These are phyloP conservation scores for Rhodinocichla rosea DNA, from an alignment of 2,113 vertebrate species.

Conservation along the genomic window DNA sequence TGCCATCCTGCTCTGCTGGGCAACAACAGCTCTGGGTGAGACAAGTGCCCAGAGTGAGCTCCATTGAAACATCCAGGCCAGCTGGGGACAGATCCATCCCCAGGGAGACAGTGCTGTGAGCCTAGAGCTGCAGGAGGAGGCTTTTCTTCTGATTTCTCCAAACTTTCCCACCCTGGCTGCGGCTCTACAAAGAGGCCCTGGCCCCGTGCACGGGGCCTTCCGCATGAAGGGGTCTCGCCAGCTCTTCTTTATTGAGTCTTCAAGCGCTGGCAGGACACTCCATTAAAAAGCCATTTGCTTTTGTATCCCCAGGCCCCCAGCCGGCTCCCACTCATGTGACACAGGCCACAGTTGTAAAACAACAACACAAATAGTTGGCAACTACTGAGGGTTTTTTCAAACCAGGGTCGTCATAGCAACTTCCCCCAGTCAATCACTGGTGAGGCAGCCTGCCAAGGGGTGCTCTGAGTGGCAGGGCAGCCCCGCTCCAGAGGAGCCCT, in stretches of 20 bases:
- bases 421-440: conserved; percentile 71
- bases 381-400: conserved; percentile 77
- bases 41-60: rapidly evolving
- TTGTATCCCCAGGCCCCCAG: conserved; percentile 79
- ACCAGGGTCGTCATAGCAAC: conserved; percentile 78
- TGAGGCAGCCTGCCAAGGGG: conserved; percentile 11
- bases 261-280: conserved; percentile 78
- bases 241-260: conserved; percentile 80
- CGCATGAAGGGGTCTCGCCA: conserved; percentile 70
- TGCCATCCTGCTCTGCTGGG: not conserved
- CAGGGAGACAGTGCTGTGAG: not conserved
- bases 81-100: not conserved
- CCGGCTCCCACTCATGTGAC: conserved; percentile 81
- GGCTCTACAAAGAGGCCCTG: conserved; percentile 68
- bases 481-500: not conserved
- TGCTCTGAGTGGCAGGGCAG: conserved; percentile 26
- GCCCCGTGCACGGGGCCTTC: conserved; percentile 62
- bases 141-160: conserved; percentile 18
- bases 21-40: not conserved
- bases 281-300: conserved; percentile 85
- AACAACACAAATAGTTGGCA: conserved; percentile 80
- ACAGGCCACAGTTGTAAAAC: conserved; percentile 81
- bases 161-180: conserved; percentile 68
- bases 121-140: not conserved
- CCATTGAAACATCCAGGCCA: not conserved